These are phyloP conservation scores for Plebejus argus DNA, from an alignment of 2,888 invertebrate species.

Conservation along the genomic window DNA sequence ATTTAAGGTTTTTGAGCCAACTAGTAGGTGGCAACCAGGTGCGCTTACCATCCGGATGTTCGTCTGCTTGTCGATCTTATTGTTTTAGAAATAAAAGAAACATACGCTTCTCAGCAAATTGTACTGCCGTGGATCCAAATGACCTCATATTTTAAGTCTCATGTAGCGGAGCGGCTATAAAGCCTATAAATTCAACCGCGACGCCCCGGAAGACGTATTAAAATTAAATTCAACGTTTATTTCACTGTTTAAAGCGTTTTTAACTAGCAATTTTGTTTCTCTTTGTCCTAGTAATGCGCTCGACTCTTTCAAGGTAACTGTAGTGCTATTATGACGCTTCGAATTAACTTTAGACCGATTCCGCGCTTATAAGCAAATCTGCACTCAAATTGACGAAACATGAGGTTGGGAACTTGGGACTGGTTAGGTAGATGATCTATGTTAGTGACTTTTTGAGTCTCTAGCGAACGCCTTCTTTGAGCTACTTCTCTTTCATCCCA, in stretches of 20 bases:
- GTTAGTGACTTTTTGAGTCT: background rate
- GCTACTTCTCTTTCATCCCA: background rate
- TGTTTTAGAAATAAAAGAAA: background rate
- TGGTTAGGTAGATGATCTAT: background rate
- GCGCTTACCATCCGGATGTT: too few species aligned
- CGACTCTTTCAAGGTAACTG: background rate
- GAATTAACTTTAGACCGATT: background rate
- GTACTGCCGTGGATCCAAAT: background rate
- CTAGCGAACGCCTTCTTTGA: background rate
- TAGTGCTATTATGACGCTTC: background rate
- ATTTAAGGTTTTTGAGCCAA: background rate
- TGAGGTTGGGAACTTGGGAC: too few species aligned
- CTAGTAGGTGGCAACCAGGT: background rate
- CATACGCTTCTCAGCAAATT: background rate
- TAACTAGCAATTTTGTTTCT: constrained; percentile 1
- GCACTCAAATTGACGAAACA: background rate
- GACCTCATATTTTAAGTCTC: background rate
- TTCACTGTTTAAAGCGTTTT: background rate
- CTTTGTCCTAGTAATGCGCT: background rate
- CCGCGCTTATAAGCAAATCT: background rate
- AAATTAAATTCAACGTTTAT: background rate
- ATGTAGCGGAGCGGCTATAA: background rate
- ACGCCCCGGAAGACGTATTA: constrained; percentile 1
- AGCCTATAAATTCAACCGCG: background rate
- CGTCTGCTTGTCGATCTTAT: too few species aligned